These are phyloP conservation scores for Engraulis encrasicolus DNA, from an alignment of 2,113 vertebrate genomes.

Conservation along the genomic window DNA sequence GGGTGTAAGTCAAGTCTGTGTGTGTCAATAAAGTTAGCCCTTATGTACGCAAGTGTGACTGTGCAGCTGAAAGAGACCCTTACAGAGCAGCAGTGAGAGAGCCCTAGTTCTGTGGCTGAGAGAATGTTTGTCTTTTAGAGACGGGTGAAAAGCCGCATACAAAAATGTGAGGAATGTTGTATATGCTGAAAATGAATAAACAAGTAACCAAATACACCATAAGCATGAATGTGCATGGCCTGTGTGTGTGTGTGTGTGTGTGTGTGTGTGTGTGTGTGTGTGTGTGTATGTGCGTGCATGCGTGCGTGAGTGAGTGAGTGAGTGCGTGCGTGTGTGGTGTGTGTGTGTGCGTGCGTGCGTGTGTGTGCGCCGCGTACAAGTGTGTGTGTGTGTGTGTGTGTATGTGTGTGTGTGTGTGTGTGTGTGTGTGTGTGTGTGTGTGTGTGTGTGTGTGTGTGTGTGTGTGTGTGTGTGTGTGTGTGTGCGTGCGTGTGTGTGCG, in stretches of 20 bases:
- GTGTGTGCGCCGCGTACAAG: too few species aligned
- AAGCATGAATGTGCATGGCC: too few species aligned
- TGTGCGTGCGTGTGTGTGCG: background rate
- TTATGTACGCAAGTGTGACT: background rate
- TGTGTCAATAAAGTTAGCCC: background rate
- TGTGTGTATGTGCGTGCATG: too few species aligned
- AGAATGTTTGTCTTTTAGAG: background rate
- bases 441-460: slow-evolving; percentile 22
- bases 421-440: slow-evolving; percentile 1
- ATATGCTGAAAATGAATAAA: background rate
- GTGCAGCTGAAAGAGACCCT: background rate
- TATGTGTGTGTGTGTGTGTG: background rate
- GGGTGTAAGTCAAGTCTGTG: background rate
- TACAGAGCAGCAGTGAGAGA: background rate
- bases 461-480: slow-evolving; percentile 29
- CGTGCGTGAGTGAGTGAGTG: too few species aligned
- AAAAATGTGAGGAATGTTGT: background rate
- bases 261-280: too few species aligned
- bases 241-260: too few species aligned
- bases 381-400: too few species aligned
- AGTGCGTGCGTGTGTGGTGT: too few species aligned
- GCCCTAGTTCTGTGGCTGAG: background rate
- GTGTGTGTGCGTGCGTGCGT: too few species aligned
- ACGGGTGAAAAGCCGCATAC: background rate
- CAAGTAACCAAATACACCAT: slow-evolving; percentile 3